Evolutionary conservation across 2,797 vertebrate species (phyloP).

Genomic region (Chaetophractus vellerosus): DNA sequence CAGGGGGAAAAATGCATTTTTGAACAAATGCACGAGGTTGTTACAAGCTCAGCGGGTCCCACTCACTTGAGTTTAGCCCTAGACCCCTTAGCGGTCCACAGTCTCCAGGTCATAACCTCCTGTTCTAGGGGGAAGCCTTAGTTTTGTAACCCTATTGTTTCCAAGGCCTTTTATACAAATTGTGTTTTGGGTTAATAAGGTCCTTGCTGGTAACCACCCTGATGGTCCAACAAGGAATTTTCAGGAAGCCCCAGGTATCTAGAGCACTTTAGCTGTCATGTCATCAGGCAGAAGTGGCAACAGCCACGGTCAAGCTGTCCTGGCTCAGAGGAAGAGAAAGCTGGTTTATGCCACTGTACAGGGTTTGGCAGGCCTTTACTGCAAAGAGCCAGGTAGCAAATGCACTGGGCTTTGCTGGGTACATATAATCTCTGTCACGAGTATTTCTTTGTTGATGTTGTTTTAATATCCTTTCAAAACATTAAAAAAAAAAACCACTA

Average conservation of each 20-base stretch:
- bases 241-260: neutral
- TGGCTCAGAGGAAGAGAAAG: neutral
- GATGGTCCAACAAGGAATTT: neutral
- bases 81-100: neutral
- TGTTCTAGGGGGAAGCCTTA: neutral
- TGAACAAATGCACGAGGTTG: neutral
- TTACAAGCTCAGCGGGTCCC: neutral
- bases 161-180: neutral
- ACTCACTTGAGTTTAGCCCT: neutral
- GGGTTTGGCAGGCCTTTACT: neutral
- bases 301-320: neutral
- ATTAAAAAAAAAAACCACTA: conserved; percentile 10
- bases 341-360: neutral
- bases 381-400: neutral
- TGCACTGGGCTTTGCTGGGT: neutral
- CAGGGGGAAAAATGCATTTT: neutral
- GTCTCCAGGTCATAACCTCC: neutral
- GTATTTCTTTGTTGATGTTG: neutral
- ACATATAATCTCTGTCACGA: neutral
- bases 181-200: neutral
- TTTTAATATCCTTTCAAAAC: neutral
- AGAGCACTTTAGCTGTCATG: neutral
- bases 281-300: neutral
- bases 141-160: neutral
- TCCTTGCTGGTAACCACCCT: neutral